These are phyloP conservation scores for Jaculus jaculus DNA, from an alignment of 2,113 vertebrate genomes.

Conservation along the genomic window DNA sequence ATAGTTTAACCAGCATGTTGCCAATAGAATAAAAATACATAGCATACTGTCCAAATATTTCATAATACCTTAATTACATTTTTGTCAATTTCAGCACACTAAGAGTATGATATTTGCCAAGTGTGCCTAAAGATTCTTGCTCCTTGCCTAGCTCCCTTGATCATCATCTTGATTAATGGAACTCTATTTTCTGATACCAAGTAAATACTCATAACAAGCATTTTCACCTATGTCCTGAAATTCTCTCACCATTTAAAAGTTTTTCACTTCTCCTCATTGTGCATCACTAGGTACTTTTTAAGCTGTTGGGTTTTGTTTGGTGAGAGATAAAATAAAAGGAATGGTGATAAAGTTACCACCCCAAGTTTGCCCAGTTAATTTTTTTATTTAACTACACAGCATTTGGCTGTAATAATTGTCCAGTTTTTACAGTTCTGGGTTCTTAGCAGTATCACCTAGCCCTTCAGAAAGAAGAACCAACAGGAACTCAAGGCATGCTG, in stretches of 20 bases:
- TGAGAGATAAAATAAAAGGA: neutral
- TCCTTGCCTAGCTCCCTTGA: neutral
- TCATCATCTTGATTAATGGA: neutral
- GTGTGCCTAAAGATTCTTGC: neutral
- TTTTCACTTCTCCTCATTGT: neutral
- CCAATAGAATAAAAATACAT: neutral
- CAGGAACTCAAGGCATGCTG: slow-evolving; percentile 25
- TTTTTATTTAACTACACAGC: neutral
- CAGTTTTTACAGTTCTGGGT: slow-evolving; percentile 50
- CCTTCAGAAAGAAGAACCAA: slow-evolving; percentile 32
- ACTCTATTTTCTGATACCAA: neutral
- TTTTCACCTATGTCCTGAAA: neutral
- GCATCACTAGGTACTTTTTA: neutral
- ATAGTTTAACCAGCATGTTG: neutral
- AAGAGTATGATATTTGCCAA: neutral
- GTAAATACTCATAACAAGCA: neutral
- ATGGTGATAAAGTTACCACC: slow-evolving; percentile 1
- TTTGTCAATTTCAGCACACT: neutral
- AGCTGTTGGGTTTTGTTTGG: neutral
- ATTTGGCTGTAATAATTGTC: slow-evolving; percentile 6
- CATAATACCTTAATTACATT: neutral
- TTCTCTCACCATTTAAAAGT: neutral
- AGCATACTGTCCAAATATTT: neutral
- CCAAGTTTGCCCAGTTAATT: neutral
- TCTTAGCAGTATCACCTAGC: slow-evolving; percentile 54